Percentiles rank a stretch among this genome's conserved stretches.
These are phyloP conservation scores for Lissocephala sabroskyi DNA, from an alignment of 2,888 invertebrate species.

Conservation along the genomic window DNA sequence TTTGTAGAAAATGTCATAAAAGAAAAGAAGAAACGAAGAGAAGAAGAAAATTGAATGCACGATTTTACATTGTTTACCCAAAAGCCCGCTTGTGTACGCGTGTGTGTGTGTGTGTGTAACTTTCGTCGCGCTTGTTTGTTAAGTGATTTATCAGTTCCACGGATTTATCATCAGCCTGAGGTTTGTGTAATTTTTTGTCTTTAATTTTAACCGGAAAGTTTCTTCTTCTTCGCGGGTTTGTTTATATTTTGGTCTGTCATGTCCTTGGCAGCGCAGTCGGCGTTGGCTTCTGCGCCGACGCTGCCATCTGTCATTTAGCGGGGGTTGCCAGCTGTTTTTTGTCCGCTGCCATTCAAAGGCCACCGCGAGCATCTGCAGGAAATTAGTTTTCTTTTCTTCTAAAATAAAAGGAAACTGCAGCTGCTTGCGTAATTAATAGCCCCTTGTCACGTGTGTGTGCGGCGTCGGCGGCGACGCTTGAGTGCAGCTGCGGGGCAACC, in stretches of 20 bases:
- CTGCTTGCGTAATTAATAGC: constrained; percentile 59
- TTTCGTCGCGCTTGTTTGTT: constrained; percentile 35
- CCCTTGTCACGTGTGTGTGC: constrained; percentile 51
- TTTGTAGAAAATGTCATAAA: constrained; percentile 51
- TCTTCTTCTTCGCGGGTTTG: constrained; percentile 1
- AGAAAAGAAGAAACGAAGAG: constrained; percentile 22
- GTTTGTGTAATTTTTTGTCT: too few species aligned
- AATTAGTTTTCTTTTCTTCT: constrained; percentile 33
- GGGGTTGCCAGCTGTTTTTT: constrained; percentile 55
- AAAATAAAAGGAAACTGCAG: constrained; percentile 30
- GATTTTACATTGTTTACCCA: constrained; percentile 53
- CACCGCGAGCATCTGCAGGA: constrained; percentile 50
- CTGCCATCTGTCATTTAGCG: constrained; percentile 46
- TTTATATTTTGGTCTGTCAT: constrained; percentile 44
- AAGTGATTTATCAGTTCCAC: constrained; percentile 20
- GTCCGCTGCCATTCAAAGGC: too few species aligned
- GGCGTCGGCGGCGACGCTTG: constrained; percentile 26
- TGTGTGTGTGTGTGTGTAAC: constrained; percentile 45
- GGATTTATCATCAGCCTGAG: too few species aligned
- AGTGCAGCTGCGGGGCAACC: constrained; percentile 23
- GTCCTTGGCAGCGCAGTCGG: constrained; percentile 14
- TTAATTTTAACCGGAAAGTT: not conserved
- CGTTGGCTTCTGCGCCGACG: constrained; percentile 18
- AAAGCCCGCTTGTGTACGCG: not conserved
- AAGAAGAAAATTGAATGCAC: constrained; percentile 35